These are phyloP conservation scores for Lepidocyrtoides sp. DNA, from an alignment of 2,888 invertebrate species.

Conservation along the genomic window DNA sequence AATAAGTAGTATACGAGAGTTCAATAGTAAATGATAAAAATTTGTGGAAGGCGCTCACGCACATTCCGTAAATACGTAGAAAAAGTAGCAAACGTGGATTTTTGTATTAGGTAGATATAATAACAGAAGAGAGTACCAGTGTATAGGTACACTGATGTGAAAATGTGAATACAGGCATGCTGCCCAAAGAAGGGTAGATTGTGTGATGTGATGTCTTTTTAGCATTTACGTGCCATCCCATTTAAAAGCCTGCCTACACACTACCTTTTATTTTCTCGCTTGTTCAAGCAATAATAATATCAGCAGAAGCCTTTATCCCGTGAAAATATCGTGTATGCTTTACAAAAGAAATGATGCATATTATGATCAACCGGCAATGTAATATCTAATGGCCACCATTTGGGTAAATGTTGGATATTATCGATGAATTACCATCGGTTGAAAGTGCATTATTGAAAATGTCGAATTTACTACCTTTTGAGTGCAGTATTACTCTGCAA, in stretches of 20 bases:
- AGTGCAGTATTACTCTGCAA: neutral
- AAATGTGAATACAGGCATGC: neutral
- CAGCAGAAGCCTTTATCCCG: neutral
- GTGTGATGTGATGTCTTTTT: constrained; percentile 13
- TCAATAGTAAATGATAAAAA: constrained; percentile 18
- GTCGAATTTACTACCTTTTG: neutral
- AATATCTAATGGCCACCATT: constrained; percentile 74
- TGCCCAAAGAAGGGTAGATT: neutral
- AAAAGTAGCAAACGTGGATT: neutral
- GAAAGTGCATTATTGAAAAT: constrained; percentile 60
- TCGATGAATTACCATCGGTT: constrained; percentile 64
- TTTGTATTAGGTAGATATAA: neutral
- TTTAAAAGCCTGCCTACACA: neutral
- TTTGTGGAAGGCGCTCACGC: constrained; percentile 35
- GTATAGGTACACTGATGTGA: neutral
- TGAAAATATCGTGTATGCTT: constrained; percentile 47
- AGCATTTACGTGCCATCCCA: neutral
- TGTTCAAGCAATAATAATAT: neutral
- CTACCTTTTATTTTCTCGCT: neutral
- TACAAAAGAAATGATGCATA: constrained; percentile 65
- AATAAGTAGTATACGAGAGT: too few relatives aligned
- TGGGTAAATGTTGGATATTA: constrained; percentile 72
- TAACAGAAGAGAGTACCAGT: neutral
- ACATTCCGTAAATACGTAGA: constrained; percentile 4
- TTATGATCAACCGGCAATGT: constrained; percentile 53